phyloP scores from a whole-genome alignment of 2,113 vertebrate genomes.

The Equus quagga region DNA sequence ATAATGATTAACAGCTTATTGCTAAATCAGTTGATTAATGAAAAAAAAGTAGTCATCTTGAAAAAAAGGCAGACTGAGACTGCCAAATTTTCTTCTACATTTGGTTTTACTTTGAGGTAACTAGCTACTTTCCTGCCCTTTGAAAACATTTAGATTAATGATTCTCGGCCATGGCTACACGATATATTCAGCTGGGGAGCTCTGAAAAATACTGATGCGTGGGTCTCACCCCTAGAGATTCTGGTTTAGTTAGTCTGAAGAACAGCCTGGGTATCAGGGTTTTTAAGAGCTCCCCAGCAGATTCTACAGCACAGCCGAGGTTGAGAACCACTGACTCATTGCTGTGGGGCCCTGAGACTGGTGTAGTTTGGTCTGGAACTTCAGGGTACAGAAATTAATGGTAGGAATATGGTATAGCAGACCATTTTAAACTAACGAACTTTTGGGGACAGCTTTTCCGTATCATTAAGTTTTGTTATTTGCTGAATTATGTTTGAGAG shows the following conservation, averaged over 20 bases:
- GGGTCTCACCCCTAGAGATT: background rate
- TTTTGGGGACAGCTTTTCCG: background rate
- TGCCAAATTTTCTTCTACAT: conserved; percentile 4
- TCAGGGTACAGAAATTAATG: background rate
- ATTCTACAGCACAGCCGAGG: background rate
- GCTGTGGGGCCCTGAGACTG: background rate
- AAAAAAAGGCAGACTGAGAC: background rate
- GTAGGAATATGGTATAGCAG: background rate
- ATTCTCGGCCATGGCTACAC: background rate
- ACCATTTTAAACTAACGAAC: background rate
- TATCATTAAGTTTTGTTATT: conserved; percentile 36
- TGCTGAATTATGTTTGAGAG: conserved; percentile 8
- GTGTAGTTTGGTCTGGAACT: conserved; percentile 3
- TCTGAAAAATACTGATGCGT: background rate
- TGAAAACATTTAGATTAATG: conserved; percentile 35
- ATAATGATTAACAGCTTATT: background rate
- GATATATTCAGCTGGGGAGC: background rate
- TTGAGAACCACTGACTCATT: conserved; percentile 21
- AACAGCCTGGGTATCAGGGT: background rate
- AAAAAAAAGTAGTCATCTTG: conserved; percentile 23
- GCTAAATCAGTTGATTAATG: conserved; percentile 3
- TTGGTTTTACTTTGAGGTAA: conserved; percentile 38
- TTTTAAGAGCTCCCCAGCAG: background rate
- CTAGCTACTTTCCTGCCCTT: background rate
- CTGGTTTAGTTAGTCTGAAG: background rate